These are phyloP conservation scores for Spilogale gracilis DNA, from an alignment of 2,113 vertebrate species.

Conservation along the genomic window DNA sequence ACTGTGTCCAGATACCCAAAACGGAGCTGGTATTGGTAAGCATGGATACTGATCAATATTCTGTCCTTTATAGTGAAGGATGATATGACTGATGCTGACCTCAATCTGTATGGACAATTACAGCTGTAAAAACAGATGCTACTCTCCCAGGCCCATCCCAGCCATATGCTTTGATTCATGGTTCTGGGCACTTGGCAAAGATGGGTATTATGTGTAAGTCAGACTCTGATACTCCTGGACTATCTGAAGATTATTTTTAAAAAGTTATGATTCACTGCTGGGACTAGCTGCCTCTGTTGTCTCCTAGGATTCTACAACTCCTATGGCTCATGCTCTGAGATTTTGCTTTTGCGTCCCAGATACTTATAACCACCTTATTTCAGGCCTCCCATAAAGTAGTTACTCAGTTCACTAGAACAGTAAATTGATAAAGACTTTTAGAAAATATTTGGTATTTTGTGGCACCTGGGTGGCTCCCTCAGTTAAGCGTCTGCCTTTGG, in stretches of 20 bases:
- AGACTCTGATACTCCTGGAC: neutral
- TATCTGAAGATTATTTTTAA: conserved; percentile 65
- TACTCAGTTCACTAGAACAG: neutral
- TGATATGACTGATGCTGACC: conserved; percentile 49
- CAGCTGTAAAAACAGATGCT: conserved; percentile 66
- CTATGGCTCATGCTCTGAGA: neutral
- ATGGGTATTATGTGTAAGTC: neutral
- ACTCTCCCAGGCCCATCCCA: conserved; percentile 10
- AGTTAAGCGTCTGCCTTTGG: neutral
- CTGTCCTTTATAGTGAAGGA: conserved; percentile 43
- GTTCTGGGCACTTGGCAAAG: conserved; percentile 36
- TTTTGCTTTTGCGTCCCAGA: conserved; percentile 45
- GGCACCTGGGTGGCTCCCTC: neutral
- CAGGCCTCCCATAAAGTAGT: neutral
- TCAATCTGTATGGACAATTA: conserved; percentile 54
- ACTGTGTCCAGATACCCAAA: neutral
- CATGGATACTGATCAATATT: conserved; percentile 42
- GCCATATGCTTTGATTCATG: conserved; percentile 39
- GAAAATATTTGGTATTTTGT: conserved; percentile 33
- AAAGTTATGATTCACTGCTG: conserved; percentile 32
- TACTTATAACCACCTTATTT: conserved; percentile 44
- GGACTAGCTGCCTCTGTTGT: neutral
- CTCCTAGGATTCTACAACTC: conserved; percentile 22
- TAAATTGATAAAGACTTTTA: conserved; percentile 14
- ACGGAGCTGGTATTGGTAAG: conserved; percentile 21